Evolutionary conservation across 2,797 vertebrate species (phyloP).

Genomic region (Australoheros facetus): DNA sequence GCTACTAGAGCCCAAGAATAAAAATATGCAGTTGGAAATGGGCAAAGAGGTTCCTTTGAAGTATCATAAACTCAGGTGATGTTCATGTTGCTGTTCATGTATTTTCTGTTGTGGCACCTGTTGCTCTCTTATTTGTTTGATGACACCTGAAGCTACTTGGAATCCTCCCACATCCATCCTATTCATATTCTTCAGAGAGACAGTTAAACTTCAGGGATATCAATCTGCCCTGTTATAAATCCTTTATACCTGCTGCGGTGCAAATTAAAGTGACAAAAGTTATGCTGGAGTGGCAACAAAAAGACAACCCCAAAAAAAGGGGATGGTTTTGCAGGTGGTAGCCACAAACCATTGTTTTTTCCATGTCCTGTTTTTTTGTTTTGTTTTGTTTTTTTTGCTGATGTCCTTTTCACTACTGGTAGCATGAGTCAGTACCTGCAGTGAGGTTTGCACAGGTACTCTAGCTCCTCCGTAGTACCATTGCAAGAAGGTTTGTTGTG

Average conservation of each 20-base stretch:
- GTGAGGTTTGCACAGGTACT: not conserved
- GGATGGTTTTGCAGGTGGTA: not conserved
- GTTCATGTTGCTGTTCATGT: not conserved
- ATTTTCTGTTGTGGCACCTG: not conserved
- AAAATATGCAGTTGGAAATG: slow-evolving; percentile 1
- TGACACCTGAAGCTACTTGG: not conserved
- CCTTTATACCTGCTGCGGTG: not conserved
- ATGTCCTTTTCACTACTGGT: not conserved
- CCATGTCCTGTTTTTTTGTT: not conserved
- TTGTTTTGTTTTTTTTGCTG: not conserved
- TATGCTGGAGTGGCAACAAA: not conserved
- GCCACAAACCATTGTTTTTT: not conserved
- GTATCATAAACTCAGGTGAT: not conserved
- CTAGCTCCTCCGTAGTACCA: not conserved
- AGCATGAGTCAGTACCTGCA: not conserved
- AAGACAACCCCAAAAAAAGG: not conserved
- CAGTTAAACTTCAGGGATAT: not conserved
- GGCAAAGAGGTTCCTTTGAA: not conserved
- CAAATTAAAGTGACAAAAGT: not conserved
- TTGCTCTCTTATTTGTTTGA: not conserved
- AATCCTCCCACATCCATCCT: not conserved
- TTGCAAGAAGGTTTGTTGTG: not conserved
- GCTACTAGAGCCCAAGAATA: not conserved
- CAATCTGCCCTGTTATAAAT: not conserved
- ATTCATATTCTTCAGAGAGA: not conserved